Evolutionary conservation across 2,113 vertebrate species (phyloP), one percentile per base, ranked within the genome.

Genomic region (Seriola rivoliana): DNA sequence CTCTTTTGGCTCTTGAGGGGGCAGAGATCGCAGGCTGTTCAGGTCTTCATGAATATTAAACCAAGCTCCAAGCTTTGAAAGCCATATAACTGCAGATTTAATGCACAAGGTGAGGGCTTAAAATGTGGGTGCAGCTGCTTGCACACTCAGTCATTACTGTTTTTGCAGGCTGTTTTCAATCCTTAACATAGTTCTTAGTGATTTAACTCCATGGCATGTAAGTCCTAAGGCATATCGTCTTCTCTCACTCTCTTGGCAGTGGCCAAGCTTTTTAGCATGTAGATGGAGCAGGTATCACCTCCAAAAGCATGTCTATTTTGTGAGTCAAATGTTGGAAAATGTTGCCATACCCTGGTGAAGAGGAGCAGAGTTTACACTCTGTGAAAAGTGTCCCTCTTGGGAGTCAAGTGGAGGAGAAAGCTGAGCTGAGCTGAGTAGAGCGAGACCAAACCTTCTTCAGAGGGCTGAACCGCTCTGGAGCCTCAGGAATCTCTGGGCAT

Each of bases 1-100:
- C 76, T 67, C 50, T 80, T 78, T 81, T 62, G 34, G 29, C 80
- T 84, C 46, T 60, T 64, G 14, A 69, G 79, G 58, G 59, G 44
- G 17, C 50, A 68, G 70, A 65, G 42, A 85, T 79, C 70, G 80
- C 58, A 40, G 32, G 42, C 58, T 80, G 70, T 84, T 73, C 59
- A 71, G 60, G 58, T 46, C 42, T 69, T 91, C 77, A 90, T 92
- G 78, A 84, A 92, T 93, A 92, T 88, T 93, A 81, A 93, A 86
- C 25, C 19, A 7, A 75, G 81, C 78, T 85, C 59, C 25, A 36
- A 88, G 85, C 84, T 63, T 81, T 75, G 44, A 42, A 75, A 86
- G 72, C 78, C 59, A 75, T 64, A 80, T 62, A 81, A 75, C 72
- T 29, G 8, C 57, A 48, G 44, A 63, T 86, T 79, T 83, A 73